Percentiles rank a stretch among this genome's conserved stretches.
phyloP scores from a whole-genome alignment of 2,113 vertebrate species.

The Gallinago media region DNA sequence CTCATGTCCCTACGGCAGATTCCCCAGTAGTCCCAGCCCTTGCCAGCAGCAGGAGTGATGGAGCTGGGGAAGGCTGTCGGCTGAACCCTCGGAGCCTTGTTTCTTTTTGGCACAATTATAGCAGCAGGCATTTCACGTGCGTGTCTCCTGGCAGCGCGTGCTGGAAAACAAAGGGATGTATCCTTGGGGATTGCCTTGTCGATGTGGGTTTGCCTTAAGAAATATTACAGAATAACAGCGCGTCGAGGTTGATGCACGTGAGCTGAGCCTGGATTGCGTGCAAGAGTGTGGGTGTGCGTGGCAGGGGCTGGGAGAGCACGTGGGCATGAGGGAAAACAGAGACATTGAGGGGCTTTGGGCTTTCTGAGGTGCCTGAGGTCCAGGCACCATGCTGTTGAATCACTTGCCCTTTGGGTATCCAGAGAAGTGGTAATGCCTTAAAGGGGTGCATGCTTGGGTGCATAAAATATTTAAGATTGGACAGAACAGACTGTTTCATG shows the following conservation, averaged over 20 bases:
- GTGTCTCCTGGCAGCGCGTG: neutral
- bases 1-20: neutral
- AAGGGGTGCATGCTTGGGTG: fast-evolving
- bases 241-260: fast-evolving
- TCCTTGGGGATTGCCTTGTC: slow-evolving; percentile 4
- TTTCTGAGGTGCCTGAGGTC: neutral
- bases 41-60: neutral
- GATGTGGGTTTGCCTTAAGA: neutral
- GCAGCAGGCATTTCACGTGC: slow-evolving; percentile 12
- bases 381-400: fast-evolving
- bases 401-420: neutral
- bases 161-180: neutral
- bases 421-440: neutral
- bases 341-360: neutral
- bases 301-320: neutral
- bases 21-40: neutral
- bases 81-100: neutral
- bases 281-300: neutral
- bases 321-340: fast-evolving
- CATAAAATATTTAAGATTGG: fast-evolving
- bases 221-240: neutral
- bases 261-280: fast-evolving
- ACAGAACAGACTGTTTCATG: neutral
- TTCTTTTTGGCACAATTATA: neutral
- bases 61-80: neutral